phyloP scores from a whole-genome alignment of 1,140 invertebrate species.

The Cephus cinctus region DNA sequence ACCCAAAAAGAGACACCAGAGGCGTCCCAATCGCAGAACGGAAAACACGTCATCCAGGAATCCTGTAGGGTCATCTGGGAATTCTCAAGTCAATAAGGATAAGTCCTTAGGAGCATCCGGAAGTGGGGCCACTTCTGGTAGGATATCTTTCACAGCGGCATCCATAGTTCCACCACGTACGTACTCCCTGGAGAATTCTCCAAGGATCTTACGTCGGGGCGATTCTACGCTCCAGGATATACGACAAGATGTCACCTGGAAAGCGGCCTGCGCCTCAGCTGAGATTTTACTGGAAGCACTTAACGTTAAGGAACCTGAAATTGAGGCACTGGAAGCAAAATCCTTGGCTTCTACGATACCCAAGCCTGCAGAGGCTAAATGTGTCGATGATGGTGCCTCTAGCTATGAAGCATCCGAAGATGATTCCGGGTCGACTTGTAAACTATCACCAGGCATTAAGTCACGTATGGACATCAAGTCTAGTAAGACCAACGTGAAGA shows the following conservation, averaged over 20 bases:
- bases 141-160: constrained; percentile 18
- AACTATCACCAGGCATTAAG: constrained; percentile 13
- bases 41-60: constrained; percentile 14
- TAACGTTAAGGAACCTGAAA: constrained; percentile 25
- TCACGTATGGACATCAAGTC: constrained; percentile 23
- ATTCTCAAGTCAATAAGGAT: constrained; percentile 14
- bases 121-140: constrained; percentile 4
- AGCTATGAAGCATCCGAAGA: constrained; percentile 40
- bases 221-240: constrained; percentile 9
- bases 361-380: neutral
- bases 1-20: constrained; percentile 49
- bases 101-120: constrained; percentile 12
- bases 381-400: constrained; percentile 16
- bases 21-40: constrained; percentile 23
- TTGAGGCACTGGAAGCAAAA: neutral
- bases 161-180: constrained; percentile 18
- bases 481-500: constrained; percentile 40
- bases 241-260: constrained; percentile 42
- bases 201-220: constrained; percentile 15
- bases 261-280: constrained; percentile 48
- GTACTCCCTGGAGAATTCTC: constrained; percentile 21
- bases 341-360: neutral
- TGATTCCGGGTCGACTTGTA: constrained; percentile 31
- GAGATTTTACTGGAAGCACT: constrained; percentile 45
- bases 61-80: neutral